Evolutionary conservation across 1,140 invertebrate species (phyloP), one percentile per base, ranked within the genome.

Genomic region (Lasioglossum baleicum): DNA sequence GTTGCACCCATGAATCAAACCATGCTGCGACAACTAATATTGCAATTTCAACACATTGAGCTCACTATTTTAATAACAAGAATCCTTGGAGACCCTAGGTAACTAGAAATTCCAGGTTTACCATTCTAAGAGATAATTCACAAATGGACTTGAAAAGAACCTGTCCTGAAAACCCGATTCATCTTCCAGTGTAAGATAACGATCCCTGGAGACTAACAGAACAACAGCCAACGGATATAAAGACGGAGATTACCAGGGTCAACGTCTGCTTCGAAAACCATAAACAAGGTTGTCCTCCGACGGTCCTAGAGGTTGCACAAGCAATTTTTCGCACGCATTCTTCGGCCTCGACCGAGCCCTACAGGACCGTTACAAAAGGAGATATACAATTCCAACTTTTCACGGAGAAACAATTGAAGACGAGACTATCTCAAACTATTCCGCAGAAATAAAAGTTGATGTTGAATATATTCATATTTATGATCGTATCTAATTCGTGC

Each of bases 211-310:
- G 56, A 58, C 20, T 58, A n/a, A 58, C 17, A 58, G 56, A 58
- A 8, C 17, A 58, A n/a, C 20, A 58, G 56, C n/a, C 56, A 58
- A 58, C 56, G 20, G n/a, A 58, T n/a, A 58, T 58, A 58, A 58
- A 58, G n/a, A n/a, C 56, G 17, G n/a, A 58, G 56, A 58, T 58
- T 58, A 58, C 56, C 7, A 58, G 56, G 56, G 56, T 58, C 56
- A 58, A n/a, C 56, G 17, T 58, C 56, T 58, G 56, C 56, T 58
- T 58, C 56, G 56, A 58, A n/a, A 58, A 58, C 56, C 56, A 58
- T 58, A 58, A 58, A 58, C 56, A 58, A 58, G 56, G 56, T 58
- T 58, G 56, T 58, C n/a, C 56, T 58, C 3, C 56, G n/a, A 58
- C 56, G 17, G 17, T 58, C n/a, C 17, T 58, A 7, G 3, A 31